Evolutionary conservation across 2,113 vertebrate genomes (phyloP).

Genomic region (Amphiprion ocellaris): DNA sequence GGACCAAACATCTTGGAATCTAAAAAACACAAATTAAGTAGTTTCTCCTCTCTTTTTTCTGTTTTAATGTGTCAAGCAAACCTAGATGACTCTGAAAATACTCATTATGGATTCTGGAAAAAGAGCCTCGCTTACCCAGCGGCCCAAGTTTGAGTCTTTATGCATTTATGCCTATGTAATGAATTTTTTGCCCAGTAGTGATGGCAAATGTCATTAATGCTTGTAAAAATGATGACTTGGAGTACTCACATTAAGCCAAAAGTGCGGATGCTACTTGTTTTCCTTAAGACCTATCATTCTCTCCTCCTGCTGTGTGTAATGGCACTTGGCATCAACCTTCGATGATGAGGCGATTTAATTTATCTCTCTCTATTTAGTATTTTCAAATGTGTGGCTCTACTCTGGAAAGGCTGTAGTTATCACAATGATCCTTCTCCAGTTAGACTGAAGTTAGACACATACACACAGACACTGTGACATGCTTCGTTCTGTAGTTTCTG

Average conservation of each 20-base stretch:
- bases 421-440: slow-evolving; percentile 46
- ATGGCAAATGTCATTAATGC: slow-evolving; percentile 79
- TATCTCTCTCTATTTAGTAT: slow-evolving; percentile 59
- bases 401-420: slow-evolving; percentile 51
- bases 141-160: slow-evolving; percentile 61
- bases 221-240: slow-evolving; percentile 68
- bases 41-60: background rate
- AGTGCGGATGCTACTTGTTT: slow-evolving; percentile 66
- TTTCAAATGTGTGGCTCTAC: slow-evolving; percentile 46
- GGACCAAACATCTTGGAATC: background rate
- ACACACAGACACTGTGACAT: slow-evolving; percentile 7
- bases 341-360: slow-evolving; percentile 68
- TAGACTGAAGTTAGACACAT: slow-evolving; percentile 26
- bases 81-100: slow-evolving; percentile 59
- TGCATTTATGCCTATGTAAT: slow-evolving; percentile 71
- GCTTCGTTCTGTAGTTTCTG: slow-evolving; percentile 23
- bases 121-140: slow-evolving; percentile 65
- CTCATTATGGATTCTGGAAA: slow-evolving; percentile 67
- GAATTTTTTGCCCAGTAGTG: slow-evolving; percentile 71
- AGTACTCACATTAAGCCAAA: slow-evolving; percentile 70
- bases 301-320: slow-evolving; percentile 67
- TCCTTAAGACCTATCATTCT: slow-evolving; percentile 67
- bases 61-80: slow-evolving; percentile 40
- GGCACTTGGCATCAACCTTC: slow-evolving; percentile 67
- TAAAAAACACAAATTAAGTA: slow-evolving; percentile 8